A percentile compares a stretch with the other conserved stretches of the same genome.
These are phyloP conservation scores for Melanostoma mellinum DNA, from an alignment of 2,888 invertebrate genomes.

Conservation along the genomic window DNA sequence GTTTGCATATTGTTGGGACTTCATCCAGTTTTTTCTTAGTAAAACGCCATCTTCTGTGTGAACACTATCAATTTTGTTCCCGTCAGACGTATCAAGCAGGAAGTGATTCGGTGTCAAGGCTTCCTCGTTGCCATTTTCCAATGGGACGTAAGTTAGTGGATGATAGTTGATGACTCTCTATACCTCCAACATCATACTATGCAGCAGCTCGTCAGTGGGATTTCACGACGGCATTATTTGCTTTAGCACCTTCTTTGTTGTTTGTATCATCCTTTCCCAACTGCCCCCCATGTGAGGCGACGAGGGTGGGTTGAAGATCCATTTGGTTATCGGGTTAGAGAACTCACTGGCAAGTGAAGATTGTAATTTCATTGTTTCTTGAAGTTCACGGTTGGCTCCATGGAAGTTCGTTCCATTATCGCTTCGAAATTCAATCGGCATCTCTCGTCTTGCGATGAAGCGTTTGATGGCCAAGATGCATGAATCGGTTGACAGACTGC, in stretches of 20 bases:
- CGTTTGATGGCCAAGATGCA: background rate
- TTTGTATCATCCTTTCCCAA: no score
- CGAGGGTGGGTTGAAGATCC: background rate
- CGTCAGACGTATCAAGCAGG: no score
- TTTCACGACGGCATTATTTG: constrained; percentile 61
- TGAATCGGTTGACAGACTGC: background rate
- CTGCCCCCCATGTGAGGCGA: constrained; percentile 41
- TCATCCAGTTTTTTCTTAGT: no score
- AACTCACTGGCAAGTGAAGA: constrained; percentile 25
- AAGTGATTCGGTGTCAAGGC: constrained; percentile 73
- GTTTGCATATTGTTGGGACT: no score
- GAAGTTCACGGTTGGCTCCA: constrained; percentile 51
- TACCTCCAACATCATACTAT: no score
- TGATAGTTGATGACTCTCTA: no score
- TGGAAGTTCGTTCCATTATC: constrained; percentile 73
- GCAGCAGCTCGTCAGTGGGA: no score
- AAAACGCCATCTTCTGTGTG: no score
- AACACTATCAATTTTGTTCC: no score
- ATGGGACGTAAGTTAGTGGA: no score
- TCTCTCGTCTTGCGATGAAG: constrained; percentile 37
- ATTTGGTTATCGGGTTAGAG: background rate
- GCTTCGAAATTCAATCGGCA: constrained; percentile 37
- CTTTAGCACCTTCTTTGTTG: constrained; percentile 66
- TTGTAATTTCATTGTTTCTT: background rate
- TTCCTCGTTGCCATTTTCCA: background rate